These are phyloP conservation scores for Arctocebus calabarensis DNA, from an alignment of 2,797 vertebrate species.

Conservation along the genomic window DNA sequence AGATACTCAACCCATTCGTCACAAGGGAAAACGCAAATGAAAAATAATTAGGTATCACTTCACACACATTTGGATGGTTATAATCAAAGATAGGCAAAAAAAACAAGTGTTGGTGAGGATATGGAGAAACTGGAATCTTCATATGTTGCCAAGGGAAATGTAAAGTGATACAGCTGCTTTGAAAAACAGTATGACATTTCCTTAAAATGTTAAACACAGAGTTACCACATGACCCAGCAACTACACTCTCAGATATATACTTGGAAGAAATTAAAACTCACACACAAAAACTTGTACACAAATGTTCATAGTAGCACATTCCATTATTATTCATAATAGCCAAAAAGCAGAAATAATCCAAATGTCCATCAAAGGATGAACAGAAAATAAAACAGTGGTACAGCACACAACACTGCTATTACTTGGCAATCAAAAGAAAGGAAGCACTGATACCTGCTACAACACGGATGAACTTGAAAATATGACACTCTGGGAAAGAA, in stretches of 20 bases:
- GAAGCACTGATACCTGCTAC: not conserved
- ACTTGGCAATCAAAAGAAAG: not conserved
- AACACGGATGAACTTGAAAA: not conserved
- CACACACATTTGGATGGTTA: not conserved
- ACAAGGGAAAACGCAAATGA: not conserved
- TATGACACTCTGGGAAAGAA: not conserved
- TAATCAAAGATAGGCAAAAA: not conserved
- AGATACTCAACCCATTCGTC: not conserved
- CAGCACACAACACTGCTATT: not conserved
- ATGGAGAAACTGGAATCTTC: not conserved
- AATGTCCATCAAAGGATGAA: not conserved
- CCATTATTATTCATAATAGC: not conserved
- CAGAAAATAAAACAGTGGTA: not conserved
- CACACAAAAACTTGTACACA: not conserved
- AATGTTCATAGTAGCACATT: not conserved
- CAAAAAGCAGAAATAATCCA: not conserved
- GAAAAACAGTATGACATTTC: conserved; percentile 4
- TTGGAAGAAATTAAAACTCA: not conserved
- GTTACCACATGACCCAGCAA: not conserved
- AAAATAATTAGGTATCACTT: conserved; percentile 17
- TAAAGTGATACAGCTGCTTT: not conserved
- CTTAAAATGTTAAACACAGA: not conserved
- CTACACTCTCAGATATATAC: not conserved
- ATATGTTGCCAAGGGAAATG: not conserved
- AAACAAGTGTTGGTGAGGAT: not conserved